Evolutionary conservation across 2,888 invertebrate species (phyloP).

Genomic region (Bellardia bayeri): DNA sequence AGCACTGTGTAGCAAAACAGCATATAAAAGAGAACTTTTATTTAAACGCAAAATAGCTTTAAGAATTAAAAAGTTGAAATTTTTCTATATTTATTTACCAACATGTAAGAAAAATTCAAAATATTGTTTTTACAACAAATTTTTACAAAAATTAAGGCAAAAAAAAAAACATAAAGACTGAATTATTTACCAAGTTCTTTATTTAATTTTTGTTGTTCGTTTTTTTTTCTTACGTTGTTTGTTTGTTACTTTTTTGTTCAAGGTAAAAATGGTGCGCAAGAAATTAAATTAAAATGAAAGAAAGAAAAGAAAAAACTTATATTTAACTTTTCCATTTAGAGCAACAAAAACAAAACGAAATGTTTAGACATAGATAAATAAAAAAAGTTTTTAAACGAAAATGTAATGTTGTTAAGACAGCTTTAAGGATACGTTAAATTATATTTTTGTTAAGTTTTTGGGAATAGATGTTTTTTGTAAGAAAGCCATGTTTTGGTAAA

Average conservation of each 20-base stretch:
- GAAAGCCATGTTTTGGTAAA: too few relatives aligned
- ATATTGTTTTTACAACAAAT: constrained; percentile 36
- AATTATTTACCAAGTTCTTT: constrained; percentile 55
- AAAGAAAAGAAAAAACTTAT: constrained; percentile 39
- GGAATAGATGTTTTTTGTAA: too few relatives aligned
- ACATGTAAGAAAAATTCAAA: constrained; percentile 49
- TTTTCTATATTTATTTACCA: background rate
- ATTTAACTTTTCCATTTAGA: constrained; percentile 63
- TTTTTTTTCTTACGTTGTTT: constrained; percentile 1
- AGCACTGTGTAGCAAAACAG: too few relatives aligned
- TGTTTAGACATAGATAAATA: constrained; percentile 55
- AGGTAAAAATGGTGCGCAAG: constrained; percentile 57
- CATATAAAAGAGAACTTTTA: too few relatives aligned
- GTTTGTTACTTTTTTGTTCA: constrained; percentile 42
- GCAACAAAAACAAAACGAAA: constrained; percentile 43
- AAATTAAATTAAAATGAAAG: constrained; percentile 47
- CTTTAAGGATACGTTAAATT: constrained; percentile 48
- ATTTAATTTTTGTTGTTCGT: background rate
- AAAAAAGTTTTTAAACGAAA: constrained; percentile 4
- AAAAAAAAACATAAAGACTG: constrained; percentile 46
- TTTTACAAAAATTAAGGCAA: background rate
- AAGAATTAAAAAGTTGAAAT: constrained; percentile 59
- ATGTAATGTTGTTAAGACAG: constrained; percentile 48
- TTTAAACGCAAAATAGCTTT: constrained; percentile 37
- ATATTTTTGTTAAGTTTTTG: constrained; percentile 4